Percentiles rank a stretch among this genome's conserved stretches.
Conservation (phyloP, 2,888 invertebrate genomes). For the Rhyacophila evoluta region DNA sequence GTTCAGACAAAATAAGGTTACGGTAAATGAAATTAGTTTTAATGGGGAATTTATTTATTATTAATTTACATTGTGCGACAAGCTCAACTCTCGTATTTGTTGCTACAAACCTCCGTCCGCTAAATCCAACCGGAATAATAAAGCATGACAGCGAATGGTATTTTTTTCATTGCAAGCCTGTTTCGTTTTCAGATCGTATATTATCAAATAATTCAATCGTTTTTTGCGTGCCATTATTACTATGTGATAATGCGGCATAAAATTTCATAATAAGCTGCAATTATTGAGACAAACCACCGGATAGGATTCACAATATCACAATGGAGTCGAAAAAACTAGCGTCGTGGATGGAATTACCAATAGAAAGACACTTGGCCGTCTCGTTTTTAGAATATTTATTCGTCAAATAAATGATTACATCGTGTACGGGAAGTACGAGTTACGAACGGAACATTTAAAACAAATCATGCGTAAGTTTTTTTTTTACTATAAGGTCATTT, state of each 20-base stretch:
- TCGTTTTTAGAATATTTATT: background rate
- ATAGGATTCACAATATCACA: constrained; percentile 5
- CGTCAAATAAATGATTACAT: background rate
- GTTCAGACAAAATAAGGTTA: no score
- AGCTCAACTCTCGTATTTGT: background rate
- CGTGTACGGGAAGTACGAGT: background rate
- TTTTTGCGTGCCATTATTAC: background rate
- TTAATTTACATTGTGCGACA: no score
- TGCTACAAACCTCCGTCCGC: background rate
- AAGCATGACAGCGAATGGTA: background rate
- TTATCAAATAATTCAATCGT: constrained; percentile 14
- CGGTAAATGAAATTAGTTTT: no score
- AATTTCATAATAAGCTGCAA: background rate
- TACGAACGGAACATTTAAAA: background rate
- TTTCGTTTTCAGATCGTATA: background rate
- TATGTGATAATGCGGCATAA: constrained; percentile 18
- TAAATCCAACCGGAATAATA: background rate
- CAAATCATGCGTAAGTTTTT: background rate
- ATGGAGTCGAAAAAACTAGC: background rate
- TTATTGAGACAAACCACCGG: constrained; percentile 18
- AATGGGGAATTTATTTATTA: no score
- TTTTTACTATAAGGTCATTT: no score
- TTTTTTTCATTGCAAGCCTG: background rate
- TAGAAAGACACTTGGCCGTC: background rate
- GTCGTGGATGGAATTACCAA: constrained; percentile 1